Base-by-base conservation (phyloP, 2,797 vertebrate genomes). In the Yasuhikotakia modesta region DNA sequence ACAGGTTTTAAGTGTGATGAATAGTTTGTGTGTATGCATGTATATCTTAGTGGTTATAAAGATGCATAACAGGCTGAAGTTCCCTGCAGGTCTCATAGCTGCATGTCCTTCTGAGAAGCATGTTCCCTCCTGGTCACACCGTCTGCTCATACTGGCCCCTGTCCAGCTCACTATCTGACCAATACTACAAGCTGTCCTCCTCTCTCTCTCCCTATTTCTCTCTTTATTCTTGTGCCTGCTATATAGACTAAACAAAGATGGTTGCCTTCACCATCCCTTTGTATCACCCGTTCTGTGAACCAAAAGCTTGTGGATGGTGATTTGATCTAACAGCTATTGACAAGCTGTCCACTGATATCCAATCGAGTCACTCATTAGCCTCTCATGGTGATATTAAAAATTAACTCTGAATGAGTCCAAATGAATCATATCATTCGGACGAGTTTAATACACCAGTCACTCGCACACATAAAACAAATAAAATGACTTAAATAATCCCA, bases 71-170 rank as follows among this genome's bases (percentile, higher is more conserved):
- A 76, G 63, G 55, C 48, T 70, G 57, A 83, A 60, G 30, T 24
- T 67, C 65, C 27, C 16, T 13, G 79, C 69, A 77, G 69, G 65
- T 81, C 65, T 67, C 45, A 66, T 65, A 85, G 58, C 81, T 76
- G 63, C 35, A 73, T 10, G 60, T 70, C 63, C 21, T 76, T 71
- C 55, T 65, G 63, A 79, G 57, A 64, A 70, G 58, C 64, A 70
- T 63, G 58, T 46, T 67, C 76, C 72, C 60, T 27, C 58, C 67
- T 57, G 70, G 71, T 66, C 67, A 30, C 35, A n/a, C 76, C 81
- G 57, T 85, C 83, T 85, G 83, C 76, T 81, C 69, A 39, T 13
- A 65, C 70, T 81, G 83, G 81, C 64, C 64, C 32, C 50, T 73
- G 32, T 72, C 83, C 81, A 85, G 65, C 17, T 73, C 58, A 53